phyloP scores from a whole-genome alignment of 2,797 vertebrate species.

The Sebastes reedi region DNA sequence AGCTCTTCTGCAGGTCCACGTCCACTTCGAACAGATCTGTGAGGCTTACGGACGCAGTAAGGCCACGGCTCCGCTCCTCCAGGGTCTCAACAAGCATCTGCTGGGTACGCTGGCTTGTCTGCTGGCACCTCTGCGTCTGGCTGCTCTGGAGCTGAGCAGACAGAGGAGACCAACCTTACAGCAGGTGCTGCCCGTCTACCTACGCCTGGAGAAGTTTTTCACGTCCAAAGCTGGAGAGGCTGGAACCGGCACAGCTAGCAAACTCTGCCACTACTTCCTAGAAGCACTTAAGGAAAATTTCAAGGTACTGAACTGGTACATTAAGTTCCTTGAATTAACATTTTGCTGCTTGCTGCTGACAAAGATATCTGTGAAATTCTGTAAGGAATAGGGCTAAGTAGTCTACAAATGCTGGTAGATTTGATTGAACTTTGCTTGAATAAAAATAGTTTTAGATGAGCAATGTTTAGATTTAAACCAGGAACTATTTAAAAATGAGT shows the following conservation, averaged over 20 bases:
- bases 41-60: slow-evolving; percentile 96
- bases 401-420: neutral
- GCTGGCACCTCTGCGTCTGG: slow-evolving; percentile 92
- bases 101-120: slow-evolving; percentile 93
- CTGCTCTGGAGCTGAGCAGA: slow-evolving; percentile 92
- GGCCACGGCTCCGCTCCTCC: slow-evolving; percentile 92
- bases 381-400: neutral
- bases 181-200: slow-evolving; percentile 95
- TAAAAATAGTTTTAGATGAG: neutral
- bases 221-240: slow-evolving; percentile 96
- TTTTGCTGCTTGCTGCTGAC: neutral
- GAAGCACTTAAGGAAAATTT: slow-evolving; percentile 99
- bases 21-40: slow-evolving; percentile 96
- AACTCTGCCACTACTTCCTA: slow-evolving; percentile 98
- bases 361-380: neutral
- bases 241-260: slow-evolving; percentile 89
- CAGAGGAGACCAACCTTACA: slow-evolving; percentile 95
- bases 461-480: neutral
- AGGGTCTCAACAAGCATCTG: slow-evolving; percentile 97
- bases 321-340: neutral
- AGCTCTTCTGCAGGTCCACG: slow-evolving; percentile 93
- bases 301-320: slow-evolving; percentile 76
- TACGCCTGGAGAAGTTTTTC: slow-evolving; percentile 97
- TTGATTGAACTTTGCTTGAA: neutral
- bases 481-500: neutral